Percentiles rank a stretch among this genome's conserved stretches.
These are phyloP conservation scores for Otus scops DNA, from an alignment of 2,797 vertebrate species.

Conservation along the genomic window DNA sequence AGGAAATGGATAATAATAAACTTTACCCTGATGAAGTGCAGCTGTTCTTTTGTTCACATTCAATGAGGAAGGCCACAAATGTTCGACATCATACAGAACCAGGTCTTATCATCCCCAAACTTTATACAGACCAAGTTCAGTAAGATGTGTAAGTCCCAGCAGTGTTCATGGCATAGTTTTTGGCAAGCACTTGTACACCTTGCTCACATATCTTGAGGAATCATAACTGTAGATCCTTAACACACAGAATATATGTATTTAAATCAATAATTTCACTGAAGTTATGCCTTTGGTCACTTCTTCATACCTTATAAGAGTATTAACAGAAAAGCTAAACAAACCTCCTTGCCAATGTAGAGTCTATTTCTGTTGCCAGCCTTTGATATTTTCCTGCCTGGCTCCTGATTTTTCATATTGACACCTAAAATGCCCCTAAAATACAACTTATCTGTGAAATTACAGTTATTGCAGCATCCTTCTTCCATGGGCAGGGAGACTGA, in stretches of 20 bases:
- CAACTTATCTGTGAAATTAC: constrained; percentile 26
- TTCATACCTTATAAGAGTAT: background rate
- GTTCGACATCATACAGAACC: background rate
- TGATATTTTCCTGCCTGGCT: background rate
- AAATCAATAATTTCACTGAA: background rate
- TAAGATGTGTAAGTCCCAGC: too few species aligned
- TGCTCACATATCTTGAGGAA: background rate
- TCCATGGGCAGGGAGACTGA: background rate
- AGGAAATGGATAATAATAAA: background rate
- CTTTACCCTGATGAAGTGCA: background rate
- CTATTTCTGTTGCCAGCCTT: background rate
- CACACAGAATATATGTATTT: background rate
- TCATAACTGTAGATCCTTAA: background rate
- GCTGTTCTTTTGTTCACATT: background rate
- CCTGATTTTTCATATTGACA: background rate
- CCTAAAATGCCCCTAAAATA: constrained; percentile 10
- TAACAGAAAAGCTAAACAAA: background rate
- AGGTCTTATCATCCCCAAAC: background rate
- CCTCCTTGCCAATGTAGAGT: background rate
- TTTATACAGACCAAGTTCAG: background rate
- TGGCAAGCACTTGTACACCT: background rate
- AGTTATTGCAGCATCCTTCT: background rate
- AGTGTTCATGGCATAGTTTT: background rate
- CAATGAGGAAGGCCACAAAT: background rate
- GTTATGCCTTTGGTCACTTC: background rate